Base-by-base conservation (phyloP, 2,888 invertebrate genomes). In the Gnatocerus cornutus region DNA sequence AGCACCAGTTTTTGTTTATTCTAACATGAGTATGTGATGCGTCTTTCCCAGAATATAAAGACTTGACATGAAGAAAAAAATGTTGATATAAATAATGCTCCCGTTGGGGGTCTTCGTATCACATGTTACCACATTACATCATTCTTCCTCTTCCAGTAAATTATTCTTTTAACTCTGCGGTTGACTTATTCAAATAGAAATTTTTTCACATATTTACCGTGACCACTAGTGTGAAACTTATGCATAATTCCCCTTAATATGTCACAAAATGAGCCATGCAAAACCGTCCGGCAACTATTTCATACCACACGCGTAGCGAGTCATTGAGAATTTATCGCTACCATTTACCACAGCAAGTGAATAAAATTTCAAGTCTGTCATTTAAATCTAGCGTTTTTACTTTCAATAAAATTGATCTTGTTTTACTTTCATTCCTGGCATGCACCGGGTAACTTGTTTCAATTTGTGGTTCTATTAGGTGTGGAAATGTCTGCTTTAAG, bases 191-290 rank as follows among this genome's bases (percentile, higher is more conserved):
- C 41, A 6, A 12, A 12, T 6, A 21, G 13, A n/a, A 41, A 41
- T 41, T 41, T 46, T 46, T 46, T 46, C 46, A 46, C 46, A 46
- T 8, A 9, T 46, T 46, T 46, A 46, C 21, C 46, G 46, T 46
- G 46, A 21, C 21, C 46, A 46, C 14, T 16, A 41, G 41, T 41
- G 41, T 41, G 41, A 41, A 41, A 41, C 41, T 41, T 41, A 13
- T 41, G 41, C 41, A 41, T 13, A 41, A 41, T 41, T 41, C 41
- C 41, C 41, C 41, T n/a, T 33, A 33, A 7, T 33, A 33, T 33
- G 13, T 41, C 41, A 13, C 13, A 41, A 41, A 41, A 41, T 12
- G 41, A 12, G 3, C 41, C 37, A 7, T 37, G 12, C 33, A 33
- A 33, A 33, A 33, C 33, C 2, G n/a, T n/a, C 33, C 33, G 6